A percentile compares a stretch with the other conserved stretches of the same genome.
phyloP scores from a whole-genome alignment of 1,140 invertebrate genomes.

The Drosophila paulistorum region DNA sequence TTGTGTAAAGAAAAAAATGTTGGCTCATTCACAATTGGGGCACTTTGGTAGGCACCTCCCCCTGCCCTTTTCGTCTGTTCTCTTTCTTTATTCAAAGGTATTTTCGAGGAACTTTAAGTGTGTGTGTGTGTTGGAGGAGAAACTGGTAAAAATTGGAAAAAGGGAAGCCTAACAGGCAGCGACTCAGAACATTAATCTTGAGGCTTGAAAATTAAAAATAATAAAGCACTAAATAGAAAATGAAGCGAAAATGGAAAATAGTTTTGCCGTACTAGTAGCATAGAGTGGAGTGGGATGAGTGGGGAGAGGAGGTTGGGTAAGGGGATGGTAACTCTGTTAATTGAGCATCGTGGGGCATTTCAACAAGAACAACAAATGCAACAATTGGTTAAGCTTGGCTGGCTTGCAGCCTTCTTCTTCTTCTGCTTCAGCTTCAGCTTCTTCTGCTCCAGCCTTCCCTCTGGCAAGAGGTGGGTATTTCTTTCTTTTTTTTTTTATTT shows the following conservation, averaged over 20 bases:
- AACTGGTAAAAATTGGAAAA: slow-evolving; percentile 1
- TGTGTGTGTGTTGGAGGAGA: neutral
- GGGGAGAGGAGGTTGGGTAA: neutral
- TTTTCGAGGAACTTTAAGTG: slow-evolving; percentile 7
- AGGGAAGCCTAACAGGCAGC: slow-evolving; percentile 37
- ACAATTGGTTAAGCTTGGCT: slow-evolving; percentile 73
- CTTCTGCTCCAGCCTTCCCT: slow-evolving; percentile 8
- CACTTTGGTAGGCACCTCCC: neutral
- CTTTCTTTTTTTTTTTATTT: neutral
- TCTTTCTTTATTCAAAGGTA: neutral
- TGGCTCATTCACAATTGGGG: slow-evolving; percentile 5
- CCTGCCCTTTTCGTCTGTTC: neutral
- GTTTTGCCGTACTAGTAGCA: neutral
- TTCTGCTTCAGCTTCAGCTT: slow-evolving; percentile 1
- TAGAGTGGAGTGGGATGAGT: neutral
- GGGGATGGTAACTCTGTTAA: slow-evolving; percentile 40
- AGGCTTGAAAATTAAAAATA: slow-evolving; percentile 75
- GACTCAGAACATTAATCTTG: slow-evolving; percentile 78
- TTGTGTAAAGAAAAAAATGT: neutral
- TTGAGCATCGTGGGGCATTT: slow-evolving; percentile 54
- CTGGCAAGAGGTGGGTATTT: neutral
- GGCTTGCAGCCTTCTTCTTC: slow-evolving; percentile 34
- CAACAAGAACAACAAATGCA: slow-evolving; percentile 55
- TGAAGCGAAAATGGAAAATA: slow-evolving; percentile 45
- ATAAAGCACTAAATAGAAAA: slow-evolving; percentile 80